A percentile compares a stretch with the other conserved stretches of the same genome.
These are phyloP conservation scores for Thymelicus lineola DNA, from an alignment of 2,888 invertebrate genomes.

Conservation along the genomic window DNA sequence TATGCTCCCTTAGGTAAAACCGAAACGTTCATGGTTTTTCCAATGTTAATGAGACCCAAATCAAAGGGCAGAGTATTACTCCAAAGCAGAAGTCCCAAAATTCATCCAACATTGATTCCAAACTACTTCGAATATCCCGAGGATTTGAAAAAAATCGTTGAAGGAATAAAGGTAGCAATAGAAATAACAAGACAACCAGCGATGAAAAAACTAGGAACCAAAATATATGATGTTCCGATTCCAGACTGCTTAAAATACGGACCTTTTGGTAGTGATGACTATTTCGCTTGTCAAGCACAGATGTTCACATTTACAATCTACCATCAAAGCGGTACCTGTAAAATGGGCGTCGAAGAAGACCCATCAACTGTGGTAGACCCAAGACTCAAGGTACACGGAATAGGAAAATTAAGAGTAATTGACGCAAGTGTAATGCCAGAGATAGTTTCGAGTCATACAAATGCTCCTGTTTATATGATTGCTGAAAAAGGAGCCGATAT, in stretches of 20 bases:
- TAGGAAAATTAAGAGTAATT: conserved; percentile 88
- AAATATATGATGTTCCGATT: conserved; percentile 85
- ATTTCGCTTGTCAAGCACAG: conserved; percentile 88
- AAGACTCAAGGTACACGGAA: conserved; percentile 87
- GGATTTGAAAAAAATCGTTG: conserved; percentile 87
- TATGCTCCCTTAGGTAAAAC: conserved; percentile 68
- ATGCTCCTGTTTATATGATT: conserved; percentile 92
- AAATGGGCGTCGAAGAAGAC: conserved; percentile 86
- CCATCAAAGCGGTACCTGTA: conserved; percentile 88
- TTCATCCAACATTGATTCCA: conserved; percentile 90
- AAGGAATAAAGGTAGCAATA: conserved; percentile 86
- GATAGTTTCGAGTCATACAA: conserved; percentile 91
- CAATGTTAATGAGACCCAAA: conserved; percentile 89
- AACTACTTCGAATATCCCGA: conserved; percentile 89
- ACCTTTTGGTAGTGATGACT: conserved; percentile 87
- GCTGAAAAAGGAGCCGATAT: conserved; percentile 91
- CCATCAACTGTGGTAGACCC: conserved; percentile 87
- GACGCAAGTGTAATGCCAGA: conserved; percentile 93
- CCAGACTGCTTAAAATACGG: conserved; percentile 84
- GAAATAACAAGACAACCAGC: conserved; percentile 85
- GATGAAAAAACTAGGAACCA: conserved; percentile 84
- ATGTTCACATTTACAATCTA: conserved; percentile 89
- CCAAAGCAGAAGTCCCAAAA: conserved; percentile 88
- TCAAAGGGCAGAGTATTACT: conserved; percentile 89
- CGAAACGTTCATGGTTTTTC: conserved; percentile 85